Evolutionary conservation across 2,113 vertebrate genomes (phyloP), one percentile per base, ranked within the genome.

Genomic region (Platysternon megacephalum): DNA sequence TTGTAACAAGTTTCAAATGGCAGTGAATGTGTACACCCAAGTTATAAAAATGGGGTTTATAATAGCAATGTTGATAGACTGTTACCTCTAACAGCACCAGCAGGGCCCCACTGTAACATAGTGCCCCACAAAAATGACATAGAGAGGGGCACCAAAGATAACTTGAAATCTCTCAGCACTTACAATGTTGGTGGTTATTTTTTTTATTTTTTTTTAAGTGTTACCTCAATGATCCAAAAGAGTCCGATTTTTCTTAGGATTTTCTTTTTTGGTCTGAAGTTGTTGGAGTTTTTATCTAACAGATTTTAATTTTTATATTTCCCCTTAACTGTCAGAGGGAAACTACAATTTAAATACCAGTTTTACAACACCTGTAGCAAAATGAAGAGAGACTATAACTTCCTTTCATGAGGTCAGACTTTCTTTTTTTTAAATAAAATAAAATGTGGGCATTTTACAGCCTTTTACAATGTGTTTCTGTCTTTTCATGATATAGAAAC

Each of bases 121-220:
- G 85, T 97, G 90, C 91, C 85, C 94, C 93, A 97, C 96, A 96
- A 97, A 97, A 97, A 96, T 97, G 97, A 97, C 93, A 83, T 87
- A 97, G 39, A 0, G 44, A 95, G 48, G 32, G 84, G 55, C 42
- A 89, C 35, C 86, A 95, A 94, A 96, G 94, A 89, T 78, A 97
- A 96, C 78, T 91, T 92, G 88, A 95, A 91, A 95, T 91, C 91
- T 89, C 87, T 95, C 4, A 0, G 48, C 80, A 84, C 44, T 84
- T 88, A 80, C 86, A 74, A 49, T 72, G n/a, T 39, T 72, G n/a
- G n/a, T 72, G 19, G 65, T 1, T 1, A 3, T n/a, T 39, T 39
- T 72, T 39, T 68, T 28, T 28, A 5, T 91, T 89, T 56, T 89
- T 96, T 92, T 95, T 89, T n/a, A n/a, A 94, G 42, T 97, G 88